Percentiles rank a stretch among this genome's conserved stretches.
Evolutionary conservation across 2,113 vertebrate species (phyloP).

Genomic region (Cervus canadensis): DNA sequence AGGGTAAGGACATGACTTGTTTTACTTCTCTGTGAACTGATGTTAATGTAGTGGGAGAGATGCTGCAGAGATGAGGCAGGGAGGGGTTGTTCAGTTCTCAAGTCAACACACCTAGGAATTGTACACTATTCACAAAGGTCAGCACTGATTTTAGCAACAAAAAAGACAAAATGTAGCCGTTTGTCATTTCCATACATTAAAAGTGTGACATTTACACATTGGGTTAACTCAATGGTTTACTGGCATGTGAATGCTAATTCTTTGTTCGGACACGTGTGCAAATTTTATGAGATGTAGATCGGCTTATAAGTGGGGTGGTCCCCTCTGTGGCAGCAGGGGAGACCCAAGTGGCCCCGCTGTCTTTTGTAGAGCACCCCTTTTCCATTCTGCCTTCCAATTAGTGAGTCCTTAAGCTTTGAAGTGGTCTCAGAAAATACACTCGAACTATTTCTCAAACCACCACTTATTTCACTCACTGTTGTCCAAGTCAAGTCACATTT

Average conservation of each 20-base stretch:
- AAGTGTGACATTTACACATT: not conserved
- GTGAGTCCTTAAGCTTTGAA: not conserved
- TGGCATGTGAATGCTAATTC: not conserved
- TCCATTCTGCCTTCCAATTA: not conserved
- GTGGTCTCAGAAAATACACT: not conserved
- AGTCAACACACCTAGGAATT: not conserved
- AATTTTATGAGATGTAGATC: not conserved
- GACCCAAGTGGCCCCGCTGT: not conserved
- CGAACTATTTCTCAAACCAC: not conserved
- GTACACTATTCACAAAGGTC: not conserved
- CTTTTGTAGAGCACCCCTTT: not conserved
- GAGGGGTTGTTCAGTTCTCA: not conserved
- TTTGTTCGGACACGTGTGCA: not conserved
- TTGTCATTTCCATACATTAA: not conserved
- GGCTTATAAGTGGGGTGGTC: not conserved
- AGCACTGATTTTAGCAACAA: not conserved
- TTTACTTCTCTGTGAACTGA: not conserved
- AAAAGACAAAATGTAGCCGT: not conserved
- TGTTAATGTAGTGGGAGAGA: not conserved
- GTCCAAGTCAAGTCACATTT: not conserved
- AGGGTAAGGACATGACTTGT: constrained; percentile 82
- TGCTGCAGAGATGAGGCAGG: not conserved
- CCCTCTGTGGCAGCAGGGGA: not conserved
- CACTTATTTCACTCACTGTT: not conserved
- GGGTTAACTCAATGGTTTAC: not conserved